Evolutionary conservation across 2,113 vertebrate genomes (phyloP).

Genomic region (Aptenodytes forsteri): DNA sequence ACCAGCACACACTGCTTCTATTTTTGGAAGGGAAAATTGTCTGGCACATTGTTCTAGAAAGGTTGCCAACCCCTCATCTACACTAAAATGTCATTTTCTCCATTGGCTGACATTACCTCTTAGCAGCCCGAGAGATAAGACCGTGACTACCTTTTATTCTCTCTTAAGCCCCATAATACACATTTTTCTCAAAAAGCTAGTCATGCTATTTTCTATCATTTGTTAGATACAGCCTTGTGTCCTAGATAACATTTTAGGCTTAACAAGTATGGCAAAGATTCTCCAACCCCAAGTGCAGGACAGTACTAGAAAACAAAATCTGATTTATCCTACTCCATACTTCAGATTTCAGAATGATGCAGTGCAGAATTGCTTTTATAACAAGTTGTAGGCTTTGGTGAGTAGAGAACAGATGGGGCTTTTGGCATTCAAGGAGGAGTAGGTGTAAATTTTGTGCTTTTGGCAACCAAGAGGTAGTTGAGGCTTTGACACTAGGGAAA

Average conservation of each 20-base stretch:
- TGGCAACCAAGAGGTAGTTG: constrained; percentile 53
- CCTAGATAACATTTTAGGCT: neutral
- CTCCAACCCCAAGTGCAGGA: neutral
- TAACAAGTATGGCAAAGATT: neutral
- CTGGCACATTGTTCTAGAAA: constrained; percentile 5
- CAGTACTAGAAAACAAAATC: neutral
- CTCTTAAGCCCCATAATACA: neutral
- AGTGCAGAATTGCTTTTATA: constrained; percentile 37
- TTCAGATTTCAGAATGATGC: constrained; percentile 31
- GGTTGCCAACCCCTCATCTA: constrained; percentile 32
- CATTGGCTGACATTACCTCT: neutral
- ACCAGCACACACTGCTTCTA: neutral
- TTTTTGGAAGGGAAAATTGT: constrained; percentile 35
- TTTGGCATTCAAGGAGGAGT: constrained; percentile 52
- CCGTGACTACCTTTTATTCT: neutral
- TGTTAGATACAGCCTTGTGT: neutral
- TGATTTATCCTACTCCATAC: neutral
- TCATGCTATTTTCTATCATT: neutral
- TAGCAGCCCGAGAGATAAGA: neutral
- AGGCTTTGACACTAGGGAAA: constrained; percentile 49
- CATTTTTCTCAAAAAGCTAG: neutral
- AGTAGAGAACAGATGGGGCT: constrained; percentile 59
- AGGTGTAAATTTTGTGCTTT: constrained; percentile 59
- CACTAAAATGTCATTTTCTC: constrained; percentile 26
- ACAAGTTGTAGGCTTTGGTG: constrained; percentile 53